Evolutionary conservation across 1,140 invertebrate genomes (phyloP), one percentile per base, ranked within the genome.

Genomic region (Diplogasteroides magnus): DNA sequence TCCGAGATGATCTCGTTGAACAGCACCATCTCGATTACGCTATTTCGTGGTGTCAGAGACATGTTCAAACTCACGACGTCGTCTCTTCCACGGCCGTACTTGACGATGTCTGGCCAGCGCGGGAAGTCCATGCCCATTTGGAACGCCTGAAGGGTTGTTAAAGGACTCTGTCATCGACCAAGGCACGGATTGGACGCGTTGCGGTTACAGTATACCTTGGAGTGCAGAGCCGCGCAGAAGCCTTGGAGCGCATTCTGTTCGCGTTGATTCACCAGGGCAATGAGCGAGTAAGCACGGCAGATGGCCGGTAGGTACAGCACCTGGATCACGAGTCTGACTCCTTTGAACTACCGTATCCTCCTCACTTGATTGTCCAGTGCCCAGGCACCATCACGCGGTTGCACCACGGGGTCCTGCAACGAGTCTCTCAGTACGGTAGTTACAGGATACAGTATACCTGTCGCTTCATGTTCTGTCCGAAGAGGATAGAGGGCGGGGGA

Each of bases 401-500:
- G 31, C 1, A 77, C 69, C 6, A 75, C 67, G 23, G 73, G 67
- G 37, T 72, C 63, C 27, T n/a, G 26, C 0, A 1, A 26, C 11
- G 1, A 61, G 15, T 56, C 55, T 56, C 15, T n/a, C n/a, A n/a
- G n/a, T n/a, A n/a, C n/a, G n/a, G n/a, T n/a, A n/a, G n/a, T n/a
- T n/a, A n/a, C n/a, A n/a, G n/a, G n/a, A n/a, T n/a, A n/a, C n/a
- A n/a, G n/a, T n/a, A n/a, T 48, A 48, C 37, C 37, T 48, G 37
- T 48, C 37, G 6, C 37, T 48, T 48, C 37, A 48, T 67, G 62
- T 67, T 77, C 57, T 77, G 74, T 76, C 95, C 95, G 85, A 98
- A 99, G 84, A 97, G 94, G n/a, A 99, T 87, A 85, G 97, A 97
- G 19, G 96, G 96, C 64, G 95, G 92, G 60, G 92, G 92, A 78